Conservation (phyloP, 2,797 vertebrate genomes). For the Apodemus agrarius region DNA sequence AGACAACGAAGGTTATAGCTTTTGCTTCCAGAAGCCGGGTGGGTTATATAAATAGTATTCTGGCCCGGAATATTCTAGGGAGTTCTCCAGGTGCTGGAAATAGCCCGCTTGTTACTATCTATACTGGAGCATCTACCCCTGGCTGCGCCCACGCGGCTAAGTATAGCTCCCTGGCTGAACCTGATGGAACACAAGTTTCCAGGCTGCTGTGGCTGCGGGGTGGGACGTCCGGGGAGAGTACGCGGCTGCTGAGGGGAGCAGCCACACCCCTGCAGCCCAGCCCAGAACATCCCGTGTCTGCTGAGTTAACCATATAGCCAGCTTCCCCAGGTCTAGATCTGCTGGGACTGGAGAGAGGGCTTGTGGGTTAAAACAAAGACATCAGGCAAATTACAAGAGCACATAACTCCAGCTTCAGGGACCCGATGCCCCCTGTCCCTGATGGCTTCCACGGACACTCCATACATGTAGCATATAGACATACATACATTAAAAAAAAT, state of each 20-base stretch:
- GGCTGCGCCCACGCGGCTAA: slow-evolving; percentile 62
- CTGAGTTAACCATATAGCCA: not conserved
- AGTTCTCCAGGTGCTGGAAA: slow-evolving; percentile 72
- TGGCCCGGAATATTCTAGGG: slow-evolving; percentile 53
- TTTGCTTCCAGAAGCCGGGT: slow-evolving; percentile 8
- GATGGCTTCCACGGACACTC: not conserved
- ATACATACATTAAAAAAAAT: too few species aligned
- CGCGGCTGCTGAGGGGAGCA: not conserved
- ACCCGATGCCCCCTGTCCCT: not conserved
- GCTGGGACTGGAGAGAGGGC: not conserved
- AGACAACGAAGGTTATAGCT: not conserved
- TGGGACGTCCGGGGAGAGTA: not conserved
- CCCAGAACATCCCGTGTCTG: not conserved
- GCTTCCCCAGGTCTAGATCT: not conserved
- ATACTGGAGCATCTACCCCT: slow-evolving; percentile 45
- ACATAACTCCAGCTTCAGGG: not conserved
- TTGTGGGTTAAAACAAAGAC: not conserved
- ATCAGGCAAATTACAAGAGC: not conserved
- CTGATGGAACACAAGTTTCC: slow-evolving; percentile 76
- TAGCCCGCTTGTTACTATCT: slow-evolving; percentile 79
- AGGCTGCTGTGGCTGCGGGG: slow-evolving; percentile 14
- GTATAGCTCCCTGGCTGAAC: slow-evolving; percentile 74
- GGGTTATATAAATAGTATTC: slow-evolving; percentile 67
- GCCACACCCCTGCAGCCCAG: not conserved
- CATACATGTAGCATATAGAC: not conserved